Conservation (phyloP, 2,113 vertebrate species). For the Protobothrops flavoviridis region DNA sequence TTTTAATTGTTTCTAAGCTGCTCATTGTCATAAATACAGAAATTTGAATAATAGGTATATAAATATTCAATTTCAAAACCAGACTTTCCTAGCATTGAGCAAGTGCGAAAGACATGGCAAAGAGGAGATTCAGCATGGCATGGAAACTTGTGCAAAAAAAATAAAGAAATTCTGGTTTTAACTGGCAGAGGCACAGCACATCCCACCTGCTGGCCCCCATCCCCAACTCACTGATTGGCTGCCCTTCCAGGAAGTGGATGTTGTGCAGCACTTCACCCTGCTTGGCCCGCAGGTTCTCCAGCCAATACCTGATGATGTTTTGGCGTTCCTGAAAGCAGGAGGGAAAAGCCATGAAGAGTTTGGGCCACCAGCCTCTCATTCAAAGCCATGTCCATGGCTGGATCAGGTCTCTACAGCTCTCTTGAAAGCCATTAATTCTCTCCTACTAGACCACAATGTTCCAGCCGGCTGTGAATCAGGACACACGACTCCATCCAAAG, state of each 20-base stretch:
- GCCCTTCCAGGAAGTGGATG: constrained; percentile 93
- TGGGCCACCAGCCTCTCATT: not conserved
- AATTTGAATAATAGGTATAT: not conserved
- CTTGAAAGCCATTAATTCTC: not conserved
- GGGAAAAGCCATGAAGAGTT: rapidly evolving
- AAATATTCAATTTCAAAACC: not conserved
- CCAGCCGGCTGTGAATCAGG: not conserved
- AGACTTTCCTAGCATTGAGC: not conserved
- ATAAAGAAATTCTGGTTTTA: not conserved
- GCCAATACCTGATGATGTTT: constrained; percentile 94
- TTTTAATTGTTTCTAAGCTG: not conserved
- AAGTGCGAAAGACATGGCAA: not conserved
- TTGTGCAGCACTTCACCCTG: constrained; percentile 92
- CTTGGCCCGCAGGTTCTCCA: constrained; percentile 95
- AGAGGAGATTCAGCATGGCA: not conserved
- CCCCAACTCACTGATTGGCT: constrained; percentile 91
- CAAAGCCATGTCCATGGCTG: not conserved
- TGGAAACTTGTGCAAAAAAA: not conserved
- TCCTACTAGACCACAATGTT: not conserved
- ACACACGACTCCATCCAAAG: not conserved
- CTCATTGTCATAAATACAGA: not conserved
- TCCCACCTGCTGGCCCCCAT: rapidly evolving
- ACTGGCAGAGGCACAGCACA: not conserved
- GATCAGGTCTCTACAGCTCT: not conserved
- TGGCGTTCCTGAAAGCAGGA: constrained; percentile 82